Conservation (phyloP, 2,113 vertebrate species). For the Theristicus caerulescens region DNA sequence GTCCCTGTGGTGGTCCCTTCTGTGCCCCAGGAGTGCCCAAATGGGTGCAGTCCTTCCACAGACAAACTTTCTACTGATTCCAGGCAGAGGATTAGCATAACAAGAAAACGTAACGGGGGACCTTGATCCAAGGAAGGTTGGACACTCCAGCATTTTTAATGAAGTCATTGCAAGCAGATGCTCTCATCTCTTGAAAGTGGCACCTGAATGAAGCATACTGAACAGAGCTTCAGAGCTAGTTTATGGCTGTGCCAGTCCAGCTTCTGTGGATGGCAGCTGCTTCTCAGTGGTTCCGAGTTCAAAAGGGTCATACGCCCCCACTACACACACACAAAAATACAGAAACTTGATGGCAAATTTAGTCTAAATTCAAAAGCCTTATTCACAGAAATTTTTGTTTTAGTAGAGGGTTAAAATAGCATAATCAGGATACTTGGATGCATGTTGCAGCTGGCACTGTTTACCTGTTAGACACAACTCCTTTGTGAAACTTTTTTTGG, state of each 20-base stretch:
- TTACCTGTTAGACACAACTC: not conserved
- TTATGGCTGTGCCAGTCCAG: not conserved
- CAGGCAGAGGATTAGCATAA: not conserved
- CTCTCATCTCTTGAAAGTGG: not conserved
- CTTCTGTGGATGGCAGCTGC: not conserved
- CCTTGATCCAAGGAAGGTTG: not conserved
- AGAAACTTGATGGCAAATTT: not conserved
- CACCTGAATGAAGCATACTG: not conserved
- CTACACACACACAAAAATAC: not conserved
- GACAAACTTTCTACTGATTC: not conserved
- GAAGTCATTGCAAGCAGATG: not conserved
- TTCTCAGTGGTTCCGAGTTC: not conserved
- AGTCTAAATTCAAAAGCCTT: not conserved
- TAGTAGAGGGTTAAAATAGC: not conserved
- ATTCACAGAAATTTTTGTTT: not conserved
- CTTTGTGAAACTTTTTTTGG: not conserved
- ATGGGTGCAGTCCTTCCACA: not conserved
- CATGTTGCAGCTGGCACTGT: not conserved
- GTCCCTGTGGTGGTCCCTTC: not conserved
- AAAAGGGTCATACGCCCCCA: not conserved
- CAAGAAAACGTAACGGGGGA: rapidly evolving
- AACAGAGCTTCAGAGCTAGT: not conserved
- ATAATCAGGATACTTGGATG: not conserved
- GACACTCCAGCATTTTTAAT: not conserved
- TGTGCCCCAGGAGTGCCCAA: not conserved